Conservation (phyloP, 2,888 invertebrate species). For the Drosophila melanocephala region DNA sequence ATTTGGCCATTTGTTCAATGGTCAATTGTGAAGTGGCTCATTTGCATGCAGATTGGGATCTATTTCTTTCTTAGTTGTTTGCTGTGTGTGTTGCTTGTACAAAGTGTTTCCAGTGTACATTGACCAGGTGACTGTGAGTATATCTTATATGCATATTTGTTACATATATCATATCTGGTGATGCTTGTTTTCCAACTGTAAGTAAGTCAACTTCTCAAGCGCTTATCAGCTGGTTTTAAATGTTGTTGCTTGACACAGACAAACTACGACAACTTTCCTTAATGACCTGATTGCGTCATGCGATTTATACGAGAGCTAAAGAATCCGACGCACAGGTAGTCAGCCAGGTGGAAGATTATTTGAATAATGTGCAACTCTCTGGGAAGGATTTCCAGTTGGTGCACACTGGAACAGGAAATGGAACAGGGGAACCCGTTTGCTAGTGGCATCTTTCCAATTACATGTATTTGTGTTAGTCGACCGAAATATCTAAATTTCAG, state of each 20-base stretch:
- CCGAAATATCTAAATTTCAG: constrained; percentile 40
- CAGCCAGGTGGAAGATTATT: constrained; percentile 28
- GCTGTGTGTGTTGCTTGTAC: constrained; percentile 30
- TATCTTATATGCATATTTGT: neutral
- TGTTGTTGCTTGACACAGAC: constrained; percentile 12
- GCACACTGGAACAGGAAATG: constrained; percentile 26
- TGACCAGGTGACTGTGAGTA: constrained; percentile 42
- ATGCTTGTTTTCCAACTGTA: constrained; percentile 45
- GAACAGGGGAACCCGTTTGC: constrained; percentile 30
- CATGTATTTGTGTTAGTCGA: constrained; percentile 47
- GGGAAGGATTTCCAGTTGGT: constrained; percentile 21
- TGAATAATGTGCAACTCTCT: constrained; percentile 31
- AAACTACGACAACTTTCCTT: constrained; percentile 40
- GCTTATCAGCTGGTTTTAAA: no score
- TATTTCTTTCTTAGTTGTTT: constrained; percentile 8
- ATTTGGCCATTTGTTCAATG: constrained; percentile 14
- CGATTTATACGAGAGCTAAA: constrained; percentile 40
- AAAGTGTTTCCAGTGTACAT: constrained; percentile 53
- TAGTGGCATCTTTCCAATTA: constrained; percentile 59
- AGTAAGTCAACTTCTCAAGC: constrained; percentile 12
- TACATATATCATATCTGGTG: constrained; percentile 38
- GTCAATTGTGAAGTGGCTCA: constrained; percentile 56
- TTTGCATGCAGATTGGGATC: constrained; percentile 56
- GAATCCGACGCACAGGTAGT: constrained; percentile 28
- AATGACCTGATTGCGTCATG: constrained; percentile 55